Base-by-base conservation (phyloP, 2,888 invertebrate genomes). In the Lissocephala sabroskyi region DNA sequence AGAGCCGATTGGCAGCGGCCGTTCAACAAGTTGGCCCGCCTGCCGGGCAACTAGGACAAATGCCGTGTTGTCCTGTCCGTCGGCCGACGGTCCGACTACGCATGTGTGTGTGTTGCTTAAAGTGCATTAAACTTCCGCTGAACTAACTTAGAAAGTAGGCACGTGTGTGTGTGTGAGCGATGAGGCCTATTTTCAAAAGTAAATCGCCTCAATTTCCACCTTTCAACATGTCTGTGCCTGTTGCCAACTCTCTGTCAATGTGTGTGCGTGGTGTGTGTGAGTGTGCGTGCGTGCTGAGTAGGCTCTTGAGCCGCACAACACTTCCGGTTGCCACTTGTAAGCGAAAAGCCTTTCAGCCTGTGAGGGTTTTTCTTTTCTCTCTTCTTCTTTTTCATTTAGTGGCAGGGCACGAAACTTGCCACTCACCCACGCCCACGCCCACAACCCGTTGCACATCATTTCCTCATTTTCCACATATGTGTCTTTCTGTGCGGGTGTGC, bases 171-270 rank as follows among this genome's bases (percentile, higher is more conserved):
- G 19, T 42, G 35, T 35, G 35, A 16, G 35, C 35, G 16, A 16
- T 35, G 14, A 35, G 16, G 16, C 35, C 35, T 35, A 54, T 71
- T 57, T 60, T 60, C 36, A 59, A 74, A 62, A 54, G 63, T 63
- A 71, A 70, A 74, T 77, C 75, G 70, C 75, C 61, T 66, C 71
- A 61, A 77, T 71, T 74, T 77, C 70, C 70, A 71, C 53, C 75
- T 71, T 70, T 77, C 70, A 77, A 74, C 71, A 77, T 77, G 67
- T 74, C 66, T 73, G 54, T 62, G 59, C 73, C 57, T 49, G 44
- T 10, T 32, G 26, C 30, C 40, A 37, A 43, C 39, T 40, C n/a
- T 26, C 13, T 26, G 40, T 28, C 13, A 9, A 11, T 13, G 16
- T 28, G 29, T 41, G 16, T n/a, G 46, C 19, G 26, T 43, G 23